phyloP scores from a whole-genome alignment of 2,888 invertebrate species.

The Beris chalybata region DNA sequence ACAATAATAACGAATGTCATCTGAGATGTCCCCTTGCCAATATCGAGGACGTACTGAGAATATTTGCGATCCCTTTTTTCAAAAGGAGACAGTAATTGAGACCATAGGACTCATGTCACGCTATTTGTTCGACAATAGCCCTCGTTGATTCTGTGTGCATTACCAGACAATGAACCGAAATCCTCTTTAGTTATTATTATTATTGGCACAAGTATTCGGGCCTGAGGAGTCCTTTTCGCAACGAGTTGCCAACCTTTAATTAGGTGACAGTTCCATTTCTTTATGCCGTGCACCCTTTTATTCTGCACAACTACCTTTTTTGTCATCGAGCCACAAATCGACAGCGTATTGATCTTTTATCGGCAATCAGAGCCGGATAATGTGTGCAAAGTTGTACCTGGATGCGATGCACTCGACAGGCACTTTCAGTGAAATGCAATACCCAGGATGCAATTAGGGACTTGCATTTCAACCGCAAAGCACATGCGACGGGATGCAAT shows the following conservation, averaged over 20 bases:
- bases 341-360: slow-evolving; percentile 23
- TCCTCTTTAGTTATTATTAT: slow-evolving; percentile 18
- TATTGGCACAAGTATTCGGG: background rate
- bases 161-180: slow-evolving; percentile 15
- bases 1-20: slow-evolving; percentile 12
- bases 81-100: slow-evolving; percentile 5
- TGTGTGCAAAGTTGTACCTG: slow-evolving; percentile 9
- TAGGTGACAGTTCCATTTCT: slow-evolving; percentile 18
- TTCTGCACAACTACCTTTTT: slow-evolving; percentile 14
- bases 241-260: slow-evolving; percentile 15
- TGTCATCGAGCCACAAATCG: slow-evolving; percentile 16
- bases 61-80: background rate
- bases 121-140: slow-evolving; percentile 14
- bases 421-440: slow-evolving; percentile 18
- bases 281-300: background rate
- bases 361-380: slow-evolving; percentile 17
- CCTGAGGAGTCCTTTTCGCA: slow-evolving; percentile 23
- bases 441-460: slow-evolving; percentile 23
- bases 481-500: slow-evolving; percentile 18
- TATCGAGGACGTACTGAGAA: no score
- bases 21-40: background rate
- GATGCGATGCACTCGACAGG: slow-evolving; percentile 20
- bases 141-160: slow-evolving; percentile 9
- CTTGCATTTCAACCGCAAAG: slow-evolving; percentile 24
- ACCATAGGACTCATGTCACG: slow-evolving; percentile 14